These are phyloP conservation scores for Odontesthes bonariensis DNA, from an alignment of 2,113 vertebrate genomes.

Conservation along the genomic window DNA sequence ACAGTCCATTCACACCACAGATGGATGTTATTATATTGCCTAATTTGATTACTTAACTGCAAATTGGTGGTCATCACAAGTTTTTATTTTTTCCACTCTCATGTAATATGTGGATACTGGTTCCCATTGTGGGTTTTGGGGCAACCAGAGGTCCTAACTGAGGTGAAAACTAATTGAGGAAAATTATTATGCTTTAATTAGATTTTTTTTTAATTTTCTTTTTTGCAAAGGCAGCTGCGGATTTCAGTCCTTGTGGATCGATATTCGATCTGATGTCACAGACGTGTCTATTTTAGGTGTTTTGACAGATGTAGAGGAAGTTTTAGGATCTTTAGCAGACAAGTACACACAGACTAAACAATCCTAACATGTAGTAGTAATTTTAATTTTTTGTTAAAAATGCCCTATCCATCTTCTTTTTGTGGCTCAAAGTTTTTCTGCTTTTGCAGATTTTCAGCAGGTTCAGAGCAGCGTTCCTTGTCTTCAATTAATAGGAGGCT, in stretches of 20 bases:
- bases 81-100: constrained; percentile 8
- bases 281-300: background rate
- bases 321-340: background rate
- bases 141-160: background rate
- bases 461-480: background rate
- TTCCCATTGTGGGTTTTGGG: background rate
- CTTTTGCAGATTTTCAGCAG: background rate
- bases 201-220: background rate
- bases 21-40: constrained; percentile 13
- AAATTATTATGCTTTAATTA: background rate
- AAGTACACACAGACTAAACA: constrained; percentile 12
- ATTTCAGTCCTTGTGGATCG: background rate
- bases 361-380: background rate
- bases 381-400: background rate
- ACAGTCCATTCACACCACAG: background rate
- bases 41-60: constrained; percentile 20
- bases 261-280: background rate
- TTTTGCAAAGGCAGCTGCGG: background rate
- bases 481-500: background rate
- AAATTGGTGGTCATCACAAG: background rate
- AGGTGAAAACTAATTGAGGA: background rate
- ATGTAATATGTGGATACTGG: background rate
- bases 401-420: background rate
- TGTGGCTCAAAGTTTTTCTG: background rate
- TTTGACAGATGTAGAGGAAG: background rate